Base-by-base conservation (phyloP, 2,888 invertebrate genomes). In the Vanessa cardui region DNA sequence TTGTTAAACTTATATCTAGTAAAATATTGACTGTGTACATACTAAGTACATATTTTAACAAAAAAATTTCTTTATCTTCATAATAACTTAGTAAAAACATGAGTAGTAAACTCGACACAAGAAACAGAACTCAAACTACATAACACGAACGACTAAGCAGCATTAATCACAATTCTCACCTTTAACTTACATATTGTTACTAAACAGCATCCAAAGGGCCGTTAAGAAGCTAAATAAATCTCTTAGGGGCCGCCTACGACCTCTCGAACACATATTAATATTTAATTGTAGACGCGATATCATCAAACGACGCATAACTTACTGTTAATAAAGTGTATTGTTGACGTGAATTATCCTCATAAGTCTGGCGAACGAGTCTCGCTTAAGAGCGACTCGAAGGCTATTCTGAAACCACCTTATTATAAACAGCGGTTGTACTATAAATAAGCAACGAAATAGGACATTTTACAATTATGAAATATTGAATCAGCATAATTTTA, bases 261-360 rank as follows among this genome's bases (percentile, higher is more conserved):
- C 83, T 83, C 80, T 84, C 84, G 80, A 87, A 84, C 86, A 83
- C 86, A 81, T 88, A 90, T 90, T 90, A 90, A 90, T 89, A 90
- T 90, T 91, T 91, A 90, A 92, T 91, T 91, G 90, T 90, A 86
- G 86, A 85, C 83, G 85, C 85, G 90, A 92, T 92, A 91, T 89
- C 86, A 91, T 89, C 90, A 86, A 83, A 82, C 77, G 74, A 76
- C 76, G 82, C 86, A 88, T 91, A 88, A 90, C 85, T 89, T 90
- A 90, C 89, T 87, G 88, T 88, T 91, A 90, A 91, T 92, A 90
- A 90, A 89, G 82, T 87, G 88, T 88, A 89, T 89, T 90, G 91
- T 88, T 89, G 92, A 90, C 90, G 87, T 89, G 91, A 89, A 90
- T 90, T 91, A 90, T 90, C 83, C 88, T 80, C 85, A 83, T 87